Conservation (phyloP, 2,888 invertebrate species). For the Notodonta ziczac region DNA sequence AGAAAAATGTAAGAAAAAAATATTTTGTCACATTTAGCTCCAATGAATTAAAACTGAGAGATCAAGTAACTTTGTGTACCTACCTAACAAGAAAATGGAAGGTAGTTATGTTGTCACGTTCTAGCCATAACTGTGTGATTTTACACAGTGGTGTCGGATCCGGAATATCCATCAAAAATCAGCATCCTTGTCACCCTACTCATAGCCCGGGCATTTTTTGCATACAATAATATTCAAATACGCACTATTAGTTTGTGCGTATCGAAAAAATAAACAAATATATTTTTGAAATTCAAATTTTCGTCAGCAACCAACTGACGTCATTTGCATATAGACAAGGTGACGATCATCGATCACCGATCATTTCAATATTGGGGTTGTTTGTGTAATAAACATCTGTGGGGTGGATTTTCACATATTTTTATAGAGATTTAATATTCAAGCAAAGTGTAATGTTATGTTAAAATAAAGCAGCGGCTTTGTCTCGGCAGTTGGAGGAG, state of each 20-base stretch:
- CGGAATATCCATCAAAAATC: neutral
- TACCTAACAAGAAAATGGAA: no score
- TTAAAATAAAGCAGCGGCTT: no score
- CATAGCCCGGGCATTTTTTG: slow-evolving; percentile 49
- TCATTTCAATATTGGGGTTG: slow-evolving; percentile 65
- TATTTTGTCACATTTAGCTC: no score
- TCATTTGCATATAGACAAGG: slow-evolving; percentile 81
- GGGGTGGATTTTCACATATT: slow-evolving; percentile 50
- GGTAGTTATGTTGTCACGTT: no score
- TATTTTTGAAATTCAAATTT: slow-evolving; percentile 77
- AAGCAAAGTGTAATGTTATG: no score
- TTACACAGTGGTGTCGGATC: no score
- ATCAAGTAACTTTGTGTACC: no score
- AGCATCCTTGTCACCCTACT: slow-evolving; percentile 37
- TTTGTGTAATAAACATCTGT: slow-evolving; percentile 47
- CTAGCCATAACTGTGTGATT: no score
- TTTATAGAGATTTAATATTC: slow-evolving; percentile 16
- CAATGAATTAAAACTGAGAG: no score
- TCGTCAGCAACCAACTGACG: slow-evolving; percentile 58
- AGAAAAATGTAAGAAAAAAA: no score
- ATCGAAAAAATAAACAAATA: slow-evolving; percentile 75
- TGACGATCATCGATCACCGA: slow-evolving; percentile 68
- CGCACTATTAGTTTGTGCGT: slow-evolving; percentile 67
- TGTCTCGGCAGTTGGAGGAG: no score
- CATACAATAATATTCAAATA: slow-evolving; percentile 60